These are phyloP conservation scores for Akabosia matsudoensis DNA, from an alignment of 1,140 invertebrate species.

Conservation along the genomic window DNA sequence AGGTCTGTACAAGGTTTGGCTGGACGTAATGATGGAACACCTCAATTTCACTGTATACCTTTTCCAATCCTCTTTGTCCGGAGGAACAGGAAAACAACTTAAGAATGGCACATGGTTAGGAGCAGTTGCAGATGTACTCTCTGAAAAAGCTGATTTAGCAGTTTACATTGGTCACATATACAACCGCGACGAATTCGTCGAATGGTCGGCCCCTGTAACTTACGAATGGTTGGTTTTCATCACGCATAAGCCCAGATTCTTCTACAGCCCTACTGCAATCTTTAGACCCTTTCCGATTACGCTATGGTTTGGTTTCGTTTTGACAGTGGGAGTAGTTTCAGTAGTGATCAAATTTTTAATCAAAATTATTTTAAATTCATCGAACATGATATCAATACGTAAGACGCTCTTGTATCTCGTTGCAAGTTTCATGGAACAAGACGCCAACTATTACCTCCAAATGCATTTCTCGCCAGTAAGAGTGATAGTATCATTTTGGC, in stretches of 20 bases:
- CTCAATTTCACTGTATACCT: constrained; percentile 7
- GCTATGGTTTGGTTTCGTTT: neutral
- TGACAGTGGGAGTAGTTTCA: neutral
- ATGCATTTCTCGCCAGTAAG: neutral
- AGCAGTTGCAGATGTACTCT: constrained; percentile 5
- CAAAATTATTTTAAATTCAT: neutral
- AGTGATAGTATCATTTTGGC: neutral
- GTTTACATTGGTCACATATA: constrained; percentile 22
- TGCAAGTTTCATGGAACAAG: neutral
- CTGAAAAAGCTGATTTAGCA: constrained; percentile 1
- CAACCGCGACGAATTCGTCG: constrained; percentile 2
- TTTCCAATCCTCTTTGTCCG: neutral
- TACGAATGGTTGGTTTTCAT: constrained; percentile 22
- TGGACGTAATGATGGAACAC: neutral
- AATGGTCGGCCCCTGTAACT: constrained; percentile 1
- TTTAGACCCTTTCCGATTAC: neutral
- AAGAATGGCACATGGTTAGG: constrained; percentile 10
- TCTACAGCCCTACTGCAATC: neutral
- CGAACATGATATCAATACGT: neutral
- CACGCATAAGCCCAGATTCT: neutral
- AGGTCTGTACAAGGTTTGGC: neutral
- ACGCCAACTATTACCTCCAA: neutral
- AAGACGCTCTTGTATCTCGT: neutral
- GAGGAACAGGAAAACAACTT: neutral
- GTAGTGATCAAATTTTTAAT: neutral